phyloP scores from a whole-genome alignment of 2,113 vertebrate genomes.

The Ibidorhyncha struthersii region DNA sequence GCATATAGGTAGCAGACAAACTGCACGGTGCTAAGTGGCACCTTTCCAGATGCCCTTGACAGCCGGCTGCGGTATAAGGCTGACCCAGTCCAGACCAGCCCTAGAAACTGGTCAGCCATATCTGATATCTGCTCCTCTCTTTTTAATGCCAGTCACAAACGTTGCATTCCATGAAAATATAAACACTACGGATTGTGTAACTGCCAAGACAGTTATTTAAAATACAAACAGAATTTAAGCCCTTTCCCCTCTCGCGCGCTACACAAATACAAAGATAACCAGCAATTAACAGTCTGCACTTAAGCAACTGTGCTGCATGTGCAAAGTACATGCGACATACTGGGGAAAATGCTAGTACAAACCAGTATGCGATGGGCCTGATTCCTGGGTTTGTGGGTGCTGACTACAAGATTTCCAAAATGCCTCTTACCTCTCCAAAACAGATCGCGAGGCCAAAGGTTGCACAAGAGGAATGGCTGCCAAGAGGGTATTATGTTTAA shows the following conservation, averaged over 20 bases:
- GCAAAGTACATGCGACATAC: background rate
- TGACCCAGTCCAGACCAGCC: background rate
- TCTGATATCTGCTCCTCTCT: background rate
- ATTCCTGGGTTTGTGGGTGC: background rate
- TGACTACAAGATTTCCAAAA: background rate
- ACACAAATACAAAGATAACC: background rate
- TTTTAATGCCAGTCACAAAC: background rate
- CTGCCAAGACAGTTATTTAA: conserved; percentile 19
- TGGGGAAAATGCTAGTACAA: background rate
- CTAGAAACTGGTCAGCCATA: background rate
- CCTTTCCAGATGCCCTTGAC: background rate
- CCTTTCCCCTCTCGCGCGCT: background rate
- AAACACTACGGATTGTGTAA: background rate
- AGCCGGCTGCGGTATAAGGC: background rate
- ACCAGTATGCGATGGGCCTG: background rate
- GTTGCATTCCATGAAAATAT: background rate
- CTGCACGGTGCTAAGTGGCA: background rate
- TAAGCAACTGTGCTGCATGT: background rate
- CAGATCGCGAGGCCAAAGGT: background rate
- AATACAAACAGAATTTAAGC: conserved; percentile 16
- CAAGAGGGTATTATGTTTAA: background rate
- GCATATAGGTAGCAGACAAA: background rate
- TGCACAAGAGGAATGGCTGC: background rate
- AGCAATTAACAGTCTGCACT: background rate
- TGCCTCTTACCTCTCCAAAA: background rate